Evolutionary conservation across 2,888 invertebrate species (phyloP).

Genomic region (Buathra laborator): DNA sequence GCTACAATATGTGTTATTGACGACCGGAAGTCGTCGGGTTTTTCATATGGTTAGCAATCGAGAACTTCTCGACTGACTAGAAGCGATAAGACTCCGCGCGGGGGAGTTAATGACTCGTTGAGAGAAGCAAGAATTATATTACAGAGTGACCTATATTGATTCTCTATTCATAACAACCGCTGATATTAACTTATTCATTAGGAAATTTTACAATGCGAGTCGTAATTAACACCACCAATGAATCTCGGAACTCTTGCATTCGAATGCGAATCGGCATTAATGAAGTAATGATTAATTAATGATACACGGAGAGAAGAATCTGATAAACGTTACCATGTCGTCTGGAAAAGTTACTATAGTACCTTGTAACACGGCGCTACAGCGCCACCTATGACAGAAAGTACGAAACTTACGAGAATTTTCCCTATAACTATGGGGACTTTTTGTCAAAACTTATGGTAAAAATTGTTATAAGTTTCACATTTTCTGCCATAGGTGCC

Average conservation of each 20-base stretch:
- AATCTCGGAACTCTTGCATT: not conserved
- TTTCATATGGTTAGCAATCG: constrained; percentile 44
- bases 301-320: too few relatives aligned
- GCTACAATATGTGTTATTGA: constrained; percentile 23
- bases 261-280: not conserved
- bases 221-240: not conserved
- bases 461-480: too few relatives aligned
- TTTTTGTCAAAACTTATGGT: too few relatives aligned
- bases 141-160: constrained; percentile 61
- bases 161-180: constrained; percentile 51
- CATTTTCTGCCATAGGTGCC: too few relatives aligned
- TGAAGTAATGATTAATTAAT: not conserved
- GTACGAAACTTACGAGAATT: too few relatives aligned
- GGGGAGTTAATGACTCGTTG: constrained; percentile 56
- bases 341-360: too few relatives aligned
- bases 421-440: too few relatives aligned
- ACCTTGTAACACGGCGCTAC: too few relatives aligned
- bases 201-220: constrained; percentile 5
- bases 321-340: too few relatives aligned
- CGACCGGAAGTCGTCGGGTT: constrained; percentile 60
- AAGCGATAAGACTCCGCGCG: constrained; percentile 15
- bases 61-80: constrained; percentile 9
- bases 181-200: constrained; percentile 20
- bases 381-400: too few relatives aligned
- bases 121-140: constrained; percentile 46